Evolutionary conservation across 2,113 vertebrate species (phyloP).

Genomic region (Coryphaenoides rupestris): DNA sequence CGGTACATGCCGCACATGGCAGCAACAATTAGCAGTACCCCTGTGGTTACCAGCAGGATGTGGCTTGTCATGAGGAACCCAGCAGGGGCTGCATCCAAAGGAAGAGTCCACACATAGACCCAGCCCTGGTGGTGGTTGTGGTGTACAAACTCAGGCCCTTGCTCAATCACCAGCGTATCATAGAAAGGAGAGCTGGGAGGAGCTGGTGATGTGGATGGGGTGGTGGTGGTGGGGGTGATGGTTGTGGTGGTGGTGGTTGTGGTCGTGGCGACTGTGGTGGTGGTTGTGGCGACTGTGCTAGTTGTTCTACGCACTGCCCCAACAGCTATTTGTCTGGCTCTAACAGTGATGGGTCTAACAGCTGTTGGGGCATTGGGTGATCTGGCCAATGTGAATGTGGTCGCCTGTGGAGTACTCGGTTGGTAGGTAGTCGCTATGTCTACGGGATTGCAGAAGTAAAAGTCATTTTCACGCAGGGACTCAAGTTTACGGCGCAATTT

Average conservation of each 20-base stretch:
- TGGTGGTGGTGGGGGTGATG: not conserved
- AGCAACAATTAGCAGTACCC: constrained; percentile 51
- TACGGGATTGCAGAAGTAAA: constrained; percentile 32
- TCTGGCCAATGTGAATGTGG: not conserved
- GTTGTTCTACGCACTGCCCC: no score
- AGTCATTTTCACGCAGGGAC: constrained; percentile 43
- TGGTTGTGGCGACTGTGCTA: not conserved
- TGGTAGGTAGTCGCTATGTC: not conserved
- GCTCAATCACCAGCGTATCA: constrained; percentile 49
- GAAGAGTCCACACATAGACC: constrained; percentile 84
- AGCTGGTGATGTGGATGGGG: not conserved
- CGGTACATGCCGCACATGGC: constrained; percentile 45
- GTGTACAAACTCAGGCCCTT: constrained; percentile 68
- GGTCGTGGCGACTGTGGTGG: not conserved
- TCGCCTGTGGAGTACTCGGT: not conserved
- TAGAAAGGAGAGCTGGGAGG: constrained; percentile 30
- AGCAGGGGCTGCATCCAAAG: constrained; percentile 52
- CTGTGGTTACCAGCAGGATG: constrained; percentile 51
- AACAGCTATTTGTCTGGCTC: no score
- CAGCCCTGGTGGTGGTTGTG: constrained; percentile 70
- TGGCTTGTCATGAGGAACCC: constrained; percentile 67
- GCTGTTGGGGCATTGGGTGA: not conserved
- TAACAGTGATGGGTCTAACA: no score
- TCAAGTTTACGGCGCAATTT: constrained; percentile 27
- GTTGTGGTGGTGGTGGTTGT: not conserved